Evolutionary conservation across 2,888 invertebrate species (phyloP).

Genomic region (Steinernema scapterisci): DNA sequence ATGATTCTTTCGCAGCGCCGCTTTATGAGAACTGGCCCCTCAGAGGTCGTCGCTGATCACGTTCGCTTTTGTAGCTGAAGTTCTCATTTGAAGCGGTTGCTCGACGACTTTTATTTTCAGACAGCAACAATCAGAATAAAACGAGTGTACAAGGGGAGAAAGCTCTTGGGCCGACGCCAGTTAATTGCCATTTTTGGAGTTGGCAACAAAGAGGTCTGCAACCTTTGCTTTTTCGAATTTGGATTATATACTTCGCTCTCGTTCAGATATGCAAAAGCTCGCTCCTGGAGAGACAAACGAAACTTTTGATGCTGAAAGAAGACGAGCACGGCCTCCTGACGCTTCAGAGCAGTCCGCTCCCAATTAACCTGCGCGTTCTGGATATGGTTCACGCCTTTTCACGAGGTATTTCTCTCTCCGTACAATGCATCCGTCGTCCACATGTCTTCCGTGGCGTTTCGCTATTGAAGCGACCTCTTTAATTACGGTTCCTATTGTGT

Average conservation of each 20-base stretch:
- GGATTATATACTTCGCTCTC: background rate
- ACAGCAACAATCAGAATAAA: constrained; percentile 9
- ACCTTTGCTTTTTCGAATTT: background rate
- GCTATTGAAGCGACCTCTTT: constrained; percentile 4
- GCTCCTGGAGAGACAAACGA: background rate
- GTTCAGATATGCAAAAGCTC: constrained; percentile 23
- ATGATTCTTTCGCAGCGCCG: background rate
- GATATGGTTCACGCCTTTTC: constrained; percentile 48
- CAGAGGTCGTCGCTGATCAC: background rate
- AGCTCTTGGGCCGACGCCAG: background rate
- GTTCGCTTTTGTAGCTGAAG: too few species aligned
- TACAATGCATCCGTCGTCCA: background rate
- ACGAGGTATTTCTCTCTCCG: constrained; percentile 32
- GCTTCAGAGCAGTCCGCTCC: constrained; percentile 34
- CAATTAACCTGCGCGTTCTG: constrained; percentile 45
- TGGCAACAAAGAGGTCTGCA: background rate
- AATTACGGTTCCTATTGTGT: background rate
- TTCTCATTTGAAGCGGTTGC: too few species aligned
- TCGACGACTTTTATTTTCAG: constrained; percentile 1
- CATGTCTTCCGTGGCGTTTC: background rate
- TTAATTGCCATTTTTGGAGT: constrained; percentile 12
- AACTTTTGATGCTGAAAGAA: constrained; percentile 10
- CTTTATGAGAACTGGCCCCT: background rate
- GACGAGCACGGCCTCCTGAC: constrained; percentile 25
- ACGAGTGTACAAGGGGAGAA: constrained; percentile 15